Conservation (phyloP, 30 jellyfish, hydroid and myxozoan species). For the Rhopilema esculentum region DNA sequence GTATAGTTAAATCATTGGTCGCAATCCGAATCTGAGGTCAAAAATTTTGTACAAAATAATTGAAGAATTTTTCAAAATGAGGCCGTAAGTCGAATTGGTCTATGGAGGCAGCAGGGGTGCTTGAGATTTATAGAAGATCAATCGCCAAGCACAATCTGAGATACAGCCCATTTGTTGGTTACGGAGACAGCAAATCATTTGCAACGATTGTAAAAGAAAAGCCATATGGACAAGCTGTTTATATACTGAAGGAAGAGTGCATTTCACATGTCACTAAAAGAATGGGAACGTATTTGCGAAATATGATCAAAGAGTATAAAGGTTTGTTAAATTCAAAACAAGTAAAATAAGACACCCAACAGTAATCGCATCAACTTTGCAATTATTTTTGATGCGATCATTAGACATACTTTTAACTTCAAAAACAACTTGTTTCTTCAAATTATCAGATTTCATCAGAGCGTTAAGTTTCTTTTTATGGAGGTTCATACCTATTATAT, state of each 20-base stretch:
- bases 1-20: neutral
- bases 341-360: neutral
- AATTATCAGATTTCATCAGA: neutral
- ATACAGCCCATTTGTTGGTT: slow-evolving; percentile 8
- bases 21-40: neutral
- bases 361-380: slow-evolving; percentile 5
- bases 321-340: slow-evolving; percentile 15
- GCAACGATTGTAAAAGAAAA: neutral
- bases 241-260: slow-evolving; percentile 12
- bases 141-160: slow-evolving; percentile 26
- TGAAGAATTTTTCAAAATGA: no score
- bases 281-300: slow-evolving; percentile 29
- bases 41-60: no score
- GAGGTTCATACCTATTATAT: neutral
- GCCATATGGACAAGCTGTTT: slow-evolving; percentile 16
- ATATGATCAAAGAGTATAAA: slow-evolving; percentile 6
- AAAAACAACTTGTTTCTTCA: neutral
- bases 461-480: neutral
- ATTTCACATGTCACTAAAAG: slow-evolving; percentile 28
- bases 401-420: neutral
- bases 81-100: no score
- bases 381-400: slow-evolving; percentile 1
- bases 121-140: slow-evolving; percentile 10
- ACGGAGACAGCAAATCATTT: slow-evolving; percentile 15
- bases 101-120: slow-evolving; percentile 31